Conservation (phyloP, 2,888 invertebrate genomes). For the Nephrotoma appendiculata region DNA sequence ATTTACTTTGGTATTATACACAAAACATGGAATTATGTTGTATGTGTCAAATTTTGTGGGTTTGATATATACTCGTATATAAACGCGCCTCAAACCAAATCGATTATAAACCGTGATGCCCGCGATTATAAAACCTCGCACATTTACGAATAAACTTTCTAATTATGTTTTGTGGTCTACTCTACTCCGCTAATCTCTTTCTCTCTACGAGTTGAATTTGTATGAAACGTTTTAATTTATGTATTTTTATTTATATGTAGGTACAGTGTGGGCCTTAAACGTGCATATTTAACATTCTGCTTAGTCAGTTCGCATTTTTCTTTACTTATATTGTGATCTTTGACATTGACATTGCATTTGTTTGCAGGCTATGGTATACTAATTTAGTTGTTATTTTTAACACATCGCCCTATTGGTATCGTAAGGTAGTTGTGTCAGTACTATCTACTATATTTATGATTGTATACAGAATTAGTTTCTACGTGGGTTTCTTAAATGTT, state of each 20-base stretch:
- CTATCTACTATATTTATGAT: too few species aligned
- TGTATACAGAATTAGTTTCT: background rate
- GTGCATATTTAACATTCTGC: background rate
- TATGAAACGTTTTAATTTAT: too few species aligned
- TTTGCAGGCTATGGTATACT: background rate
- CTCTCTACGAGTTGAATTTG: too few species aligned
- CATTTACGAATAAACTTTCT: background rate
- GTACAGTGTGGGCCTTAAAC: background rate
- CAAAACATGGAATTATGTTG: background rate
- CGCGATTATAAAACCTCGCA: background rate
- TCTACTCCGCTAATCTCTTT: background rate
- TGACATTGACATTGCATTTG: background rate
- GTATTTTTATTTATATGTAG: background rate
- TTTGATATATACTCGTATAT: background rate
- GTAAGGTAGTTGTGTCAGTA: too few species aligned
- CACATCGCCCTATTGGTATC: too few species aligned
- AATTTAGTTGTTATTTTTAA: background rate
- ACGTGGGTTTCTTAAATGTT: background rate
- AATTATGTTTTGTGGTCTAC: background rate
- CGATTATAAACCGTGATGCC: background rate
- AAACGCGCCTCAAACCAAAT: background rate
- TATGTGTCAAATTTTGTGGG: background rate
- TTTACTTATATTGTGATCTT: background rate
- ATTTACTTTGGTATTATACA: too few species aligned
- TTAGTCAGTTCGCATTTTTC: background rate